phyloP scores from a whole-genome alignment of 35 echinoderm and acorn worm species.

The Apostichopus japonicus region DNA sequence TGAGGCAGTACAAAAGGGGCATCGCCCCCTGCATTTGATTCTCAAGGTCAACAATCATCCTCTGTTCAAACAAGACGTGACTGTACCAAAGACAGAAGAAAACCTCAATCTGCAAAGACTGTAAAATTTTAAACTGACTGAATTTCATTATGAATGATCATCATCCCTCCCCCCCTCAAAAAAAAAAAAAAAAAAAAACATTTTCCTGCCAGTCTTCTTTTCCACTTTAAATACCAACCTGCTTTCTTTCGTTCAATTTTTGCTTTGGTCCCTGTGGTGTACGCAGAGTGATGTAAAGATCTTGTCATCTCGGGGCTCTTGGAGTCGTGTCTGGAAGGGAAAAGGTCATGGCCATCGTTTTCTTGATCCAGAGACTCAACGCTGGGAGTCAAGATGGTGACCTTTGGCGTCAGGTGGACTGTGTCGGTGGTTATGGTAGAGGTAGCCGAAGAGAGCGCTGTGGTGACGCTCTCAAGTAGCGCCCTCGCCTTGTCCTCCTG shows the following conservation, averaged over 20 bases:
- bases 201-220: background rate
- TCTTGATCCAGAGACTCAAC: constrained; percentile 46
- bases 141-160: background rate
- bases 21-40: too few species aligned
- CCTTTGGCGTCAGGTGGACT: constrained; percentile 21
- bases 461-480: constrained; percentile 59
- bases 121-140: background rate
- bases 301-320: constrained; percentile 46
- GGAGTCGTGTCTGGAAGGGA: background rate
- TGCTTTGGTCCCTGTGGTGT: constrained; percentile 74
- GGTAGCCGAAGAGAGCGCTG: constrained; percentile 63
- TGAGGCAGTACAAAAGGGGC: too few species aligned
- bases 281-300: constrained; percentile 53
- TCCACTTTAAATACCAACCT: constrained; percentile 58
- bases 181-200: background rate
- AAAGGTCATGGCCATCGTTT: constrained; percentile 42
- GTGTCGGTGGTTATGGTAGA: constrained; percentile 59
- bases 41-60: too few species aligned
- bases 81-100: too few species aligned
- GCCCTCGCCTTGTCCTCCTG: constrained; percentile 83
- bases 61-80: too few species aligned
- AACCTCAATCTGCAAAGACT: too few species aligned
- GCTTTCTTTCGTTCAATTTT: constrained; percentile 88
- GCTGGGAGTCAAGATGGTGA: constrained; percentile 67
- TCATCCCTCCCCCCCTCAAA: background rate